Base-by-base conservation (phyloP, 2,113 vertebrate genomes). In the Cyprinus carpio region DNA sequence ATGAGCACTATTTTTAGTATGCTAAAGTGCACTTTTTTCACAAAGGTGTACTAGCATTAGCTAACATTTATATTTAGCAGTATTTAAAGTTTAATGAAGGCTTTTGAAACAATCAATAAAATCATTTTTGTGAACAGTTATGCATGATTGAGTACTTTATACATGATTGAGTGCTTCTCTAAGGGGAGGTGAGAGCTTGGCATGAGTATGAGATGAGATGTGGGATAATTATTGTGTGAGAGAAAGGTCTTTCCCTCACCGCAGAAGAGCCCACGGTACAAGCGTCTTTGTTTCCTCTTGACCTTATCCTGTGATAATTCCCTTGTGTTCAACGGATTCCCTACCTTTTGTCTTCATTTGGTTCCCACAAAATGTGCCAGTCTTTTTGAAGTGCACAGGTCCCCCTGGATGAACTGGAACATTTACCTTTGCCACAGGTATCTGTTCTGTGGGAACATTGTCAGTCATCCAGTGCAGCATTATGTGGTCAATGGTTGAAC, bases 311-410 rank as follows among this genome's bases (percentile, higher is more conserved):
- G 27, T 56, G 29, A 20, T 46, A 4, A 54, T 84, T 31, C 85
- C 54, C 43, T 67, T 51, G 56, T 74, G 67, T 87, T 86, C 74
- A 90, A 87, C 89, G 82, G 84, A 69, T n/a, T 49, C 16, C 18
- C 27, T 83, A 81, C 23, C 40, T 65, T 9, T 31, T 80, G 31
- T 40, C 20, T 62, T 4, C 6, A 9, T 62, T 31, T 34, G 8
- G 69, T 84, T 88, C 69, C 86, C 87, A 86, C 29, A 46, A 29
- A 58, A 72, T 69, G 69, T 51, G 60, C 49, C 77, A 81, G 74
- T 54, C 54, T 23, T 3, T n/a, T 80, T 60, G 23, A 37, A 23
- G 27, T 18, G 2, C 49, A 34, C 29, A 20, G 31, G 31, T 76
- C 79, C 65, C 77, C 54, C 12, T 25, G 25, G 69, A 84, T 37